These are phyloP conservation scores for Pomacea maculata DNA, from an alignment of 1,140 invertebrate genomes.

Conservation along the genomic window DNA sequence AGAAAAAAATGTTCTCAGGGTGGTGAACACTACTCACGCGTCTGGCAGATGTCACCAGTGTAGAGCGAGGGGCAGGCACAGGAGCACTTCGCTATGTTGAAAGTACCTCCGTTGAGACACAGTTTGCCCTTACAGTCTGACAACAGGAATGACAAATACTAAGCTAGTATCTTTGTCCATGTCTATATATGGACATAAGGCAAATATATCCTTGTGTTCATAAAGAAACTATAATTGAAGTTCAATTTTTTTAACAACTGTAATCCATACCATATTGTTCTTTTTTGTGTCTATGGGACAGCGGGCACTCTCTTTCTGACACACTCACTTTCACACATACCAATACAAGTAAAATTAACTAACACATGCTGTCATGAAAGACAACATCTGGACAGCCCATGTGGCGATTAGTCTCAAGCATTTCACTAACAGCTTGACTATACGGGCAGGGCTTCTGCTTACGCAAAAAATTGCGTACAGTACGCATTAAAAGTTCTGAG, in stretches of 20 bases:
- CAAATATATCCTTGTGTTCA: not conserved
- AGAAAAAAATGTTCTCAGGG: too few species aligned
- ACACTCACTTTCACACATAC: too few species aligned
- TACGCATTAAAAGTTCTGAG: too few species aligned
- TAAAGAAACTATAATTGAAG: not conserved
- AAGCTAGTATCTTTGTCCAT: not conserved
- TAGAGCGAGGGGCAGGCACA: constrained; percentile 74
- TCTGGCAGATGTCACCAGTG: constrained; percentile 35
- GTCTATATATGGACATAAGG: not conserved
- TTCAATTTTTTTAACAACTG: not conserved
- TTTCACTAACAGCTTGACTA: too few species aligned
- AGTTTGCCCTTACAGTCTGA: constrained; percentile 47
- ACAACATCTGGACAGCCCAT: too few species aligned
- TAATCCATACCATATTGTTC: not conserved
- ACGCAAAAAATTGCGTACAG: too few species aligned
- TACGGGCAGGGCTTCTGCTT: too few species aligned
- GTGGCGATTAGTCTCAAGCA: too few species aligned
- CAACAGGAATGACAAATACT: constrained; percentile 9
- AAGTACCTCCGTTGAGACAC: constrained; percentile 43
- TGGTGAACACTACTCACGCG: constrained; percentile 26
- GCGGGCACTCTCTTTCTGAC: too few species aligned
- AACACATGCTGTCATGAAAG: too few species aligned
- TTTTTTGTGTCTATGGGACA: not conserved
- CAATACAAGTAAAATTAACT: too few species aligned
- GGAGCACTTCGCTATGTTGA: constrained; percentile 63